Conservation (phyloP, 2,113 vertebrate genomes). For the Boleophthalmus pectinirostris region DNA sequence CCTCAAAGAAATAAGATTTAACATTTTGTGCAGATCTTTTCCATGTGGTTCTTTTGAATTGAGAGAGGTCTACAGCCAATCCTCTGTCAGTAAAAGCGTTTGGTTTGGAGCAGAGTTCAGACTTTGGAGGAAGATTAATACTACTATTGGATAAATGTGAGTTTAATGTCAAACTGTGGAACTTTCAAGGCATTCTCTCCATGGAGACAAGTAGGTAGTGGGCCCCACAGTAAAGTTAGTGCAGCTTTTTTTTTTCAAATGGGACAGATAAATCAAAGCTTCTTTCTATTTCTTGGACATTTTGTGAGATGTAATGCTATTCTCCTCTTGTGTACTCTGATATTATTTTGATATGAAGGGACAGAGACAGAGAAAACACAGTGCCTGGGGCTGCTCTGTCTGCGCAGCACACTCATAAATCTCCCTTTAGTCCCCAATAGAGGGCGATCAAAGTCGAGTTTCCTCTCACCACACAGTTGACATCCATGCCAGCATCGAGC, state of each 20-base stretch:
- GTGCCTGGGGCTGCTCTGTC: neutral
- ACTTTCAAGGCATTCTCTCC: too few species aligned
- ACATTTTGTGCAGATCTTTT: neutral
- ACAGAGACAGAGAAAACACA: neutral
- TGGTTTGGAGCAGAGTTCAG: too few species aligned
- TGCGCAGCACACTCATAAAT: constrained; percentile 1
- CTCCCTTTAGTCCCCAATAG: neutral
- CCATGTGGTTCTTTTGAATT: too few species aligned
- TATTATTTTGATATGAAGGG: neutral
- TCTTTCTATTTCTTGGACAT: neutral
- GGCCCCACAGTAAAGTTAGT: neutral
- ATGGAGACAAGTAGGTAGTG: too few species aligned
- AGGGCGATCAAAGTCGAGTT: neutral
- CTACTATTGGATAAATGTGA: too few species aligned
- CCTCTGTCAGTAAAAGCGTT: too few species aligned
- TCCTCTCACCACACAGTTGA: constrained; percentile 89
- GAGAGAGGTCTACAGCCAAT: too few species aligned
- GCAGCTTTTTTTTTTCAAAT: neutral
- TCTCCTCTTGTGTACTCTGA: neutral
- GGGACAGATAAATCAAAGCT: neutral
- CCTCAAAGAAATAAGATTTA: neutral
- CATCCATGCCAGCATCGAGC: constrained; percentile 92
- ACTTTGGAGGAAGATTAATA: too few species aligned
- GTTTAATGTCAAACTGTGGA: too few species aligned
- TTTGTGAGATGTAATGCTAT: neutral